phyloP scores from a whole-genome alignment of 2,797 vertebrate genomes.

The Chloroceryle inda region DNA sequence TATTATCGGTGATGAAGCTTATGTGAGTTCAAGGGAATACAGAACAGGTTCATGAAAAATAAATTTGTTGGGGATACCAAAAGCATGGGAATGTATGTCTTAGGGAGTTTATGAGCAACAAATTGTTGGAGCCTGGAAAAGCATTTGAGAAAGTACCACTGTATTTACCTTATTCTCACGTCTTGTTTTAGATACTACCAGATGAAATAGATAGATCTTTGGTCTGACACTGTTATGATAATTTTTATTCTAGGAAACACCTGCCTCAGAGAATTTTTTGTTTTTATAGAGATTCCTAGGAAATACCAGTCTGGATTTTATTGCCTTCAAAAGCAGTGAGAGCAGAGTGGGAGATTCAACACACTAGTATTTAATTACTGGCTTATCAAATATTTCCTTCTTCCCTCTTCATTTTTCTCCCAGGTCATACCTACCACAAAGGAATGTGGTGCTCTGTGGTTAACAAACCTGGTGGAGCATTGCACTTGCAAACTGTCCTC shows the following conservation, averaged over 20 bases:
- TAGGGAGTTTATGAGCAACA: not conserved
- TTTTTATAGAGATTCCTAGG: not conserved
- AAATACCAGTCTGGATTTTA: not conserved
- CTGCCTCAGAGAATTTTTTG: not conserved
- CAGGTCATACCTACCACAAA: not conserved
- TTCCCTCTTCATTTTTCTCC: not conserved
- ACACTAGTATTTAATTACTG: not conserved
- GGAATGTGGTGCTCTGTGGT: not conserved
- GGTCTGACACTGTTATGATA: not conserved
- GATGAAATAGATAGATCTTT: not conserved
- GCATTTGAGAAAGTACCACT: not conserved
- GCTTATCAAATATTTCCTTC: not conserved
- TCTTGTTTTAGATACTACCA: not conserved
- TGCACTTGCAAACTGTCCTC: not conserved
- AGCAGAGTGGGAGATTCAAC: not conserved
- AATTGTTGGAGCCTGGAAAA: not conserved
- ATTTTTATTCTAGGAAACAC: not conserved
- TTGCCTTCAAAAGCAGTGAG: not conserved
- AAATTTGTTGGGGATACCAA: not conserved
- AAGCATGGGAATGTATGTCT: not conserved
- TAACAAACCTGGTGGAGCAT: not conserved
- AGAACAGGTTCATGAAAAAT: not conserved
- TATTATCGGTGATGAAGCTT: not conserved
- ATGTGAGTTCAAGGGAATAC: not conserved
- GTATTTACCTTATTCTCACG: not conserved